These are phyloP conservation scores for Hippoglossus stenolepis DNA, from an alignment of 2,113 vertebrate genomes.

Conservation along the genomic window DNA sequence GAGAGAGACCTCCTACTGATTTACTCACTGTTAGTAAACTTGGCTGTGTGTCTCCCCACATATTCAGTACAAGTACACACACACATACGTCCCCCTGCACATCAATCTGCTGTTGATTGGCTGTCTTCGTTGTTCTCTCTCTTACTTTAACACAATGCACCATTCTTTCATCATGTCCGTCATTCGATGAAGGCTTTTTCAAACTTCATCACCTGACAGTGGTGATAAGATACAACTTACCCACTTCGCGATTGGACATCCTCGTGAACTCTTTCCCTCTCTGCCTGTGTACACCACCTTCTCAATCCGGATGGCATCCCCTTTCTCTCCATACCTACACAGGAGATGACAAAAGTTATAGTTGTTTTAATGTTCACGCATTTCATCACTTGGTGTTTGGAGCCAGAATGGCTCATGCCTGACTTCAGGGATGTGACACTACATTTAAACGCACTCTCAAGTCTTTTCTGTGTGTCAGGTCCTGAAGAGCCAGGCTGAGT, in stretches of 20 bases:
- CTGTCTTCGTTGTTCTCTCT: too few relatives aligned
- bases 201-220: not conserved
- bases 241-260: conserved; percentile 99
- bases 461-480: not conserved
- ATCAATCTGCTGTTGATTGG: too few relatives aligned
- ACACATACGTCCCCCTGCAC: not conserved
- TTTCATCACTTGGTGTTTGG: not conserved
- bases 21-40: too few relatives aligned
- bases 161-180: not conserved
- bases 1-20: too few relatives aligned
- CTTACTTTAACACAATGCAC: not conserved
- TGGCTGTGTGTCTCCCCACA: too few relatives aligned
- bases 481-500: not conserved
- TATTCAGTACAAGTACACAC: not conserved
- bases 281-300: conserved; percentile 96
- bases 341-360: conserved; percentile 24
- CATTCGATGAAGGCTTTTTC: not conserved
- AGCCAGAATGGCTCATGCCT: not conserved
- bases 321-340: conserved; percentile 93
- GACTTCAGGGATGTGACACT: not conserved
- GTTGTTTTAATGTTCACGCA: not conserved
- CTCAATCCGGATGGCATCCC: conserved; percentile 94
- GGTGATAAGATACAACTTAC: conserved; percentile 81
- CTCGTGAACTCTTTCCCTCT: conserved; percentile 97
- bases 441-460: not conserved